phyloP scores from a whole-genome alignment of 30 jellyfish, hydroid and myxozoan species.

The Mastigias papua region DNA sequence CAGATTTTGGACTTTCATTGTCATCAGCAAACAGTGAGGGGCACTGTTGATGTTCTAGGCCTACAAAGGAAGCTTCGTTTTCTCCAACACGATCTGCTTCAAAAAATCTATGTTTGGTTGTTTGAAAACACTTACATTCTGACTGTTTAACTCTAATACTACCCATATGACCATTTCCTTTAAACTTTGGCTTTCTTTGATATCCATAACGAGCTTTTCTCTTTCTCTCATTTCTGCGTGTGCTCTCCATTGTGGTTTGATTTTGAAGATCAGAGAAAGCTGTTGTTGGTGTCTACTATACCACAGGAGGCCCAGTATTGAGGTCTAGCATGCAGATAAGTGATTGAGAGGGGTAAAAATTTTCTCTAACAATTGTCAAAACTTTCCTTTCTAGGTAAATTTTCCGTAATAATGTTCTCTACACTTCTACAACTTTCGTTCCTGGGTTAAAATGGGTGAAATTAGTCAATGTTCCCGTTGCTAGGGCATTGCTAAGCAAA shows the following conservation, averaged over 20 bases:
- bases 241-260: not conserved
- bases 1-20: not conserved
- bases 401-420: no score
- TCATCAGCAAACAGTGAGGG: not conserved
- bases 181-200: not conserved
- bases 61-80: not conserved
- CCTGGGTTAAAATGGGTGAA: not conserved
- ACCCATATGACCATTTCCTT: not conserved
- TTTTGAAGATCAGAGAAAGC: not conserved
- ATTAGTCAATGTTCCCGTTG: not conserved
- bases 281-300: not conserved
- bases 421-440: no score
- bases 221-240: not conserved
- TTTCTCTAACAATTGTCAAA: no score
- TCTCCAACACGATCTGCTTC: not conserved
- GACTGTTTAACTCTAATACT: not conserved
- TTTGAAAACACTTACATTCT: not conserved
- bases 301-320: not conserved
- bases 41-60: not conserved
- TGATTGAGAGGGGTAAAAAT: no score
- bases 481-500: not conserved
- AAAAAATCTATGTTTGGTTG: not conserved
- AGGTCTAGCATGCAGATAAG: not conserved
- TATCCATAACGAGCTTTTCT: not conserved
- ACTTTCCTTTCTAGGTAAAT: no score